Base-by-base conservation (phyloP, 2,888 invertebrate species). In the Smittia aterrima region DNA sequence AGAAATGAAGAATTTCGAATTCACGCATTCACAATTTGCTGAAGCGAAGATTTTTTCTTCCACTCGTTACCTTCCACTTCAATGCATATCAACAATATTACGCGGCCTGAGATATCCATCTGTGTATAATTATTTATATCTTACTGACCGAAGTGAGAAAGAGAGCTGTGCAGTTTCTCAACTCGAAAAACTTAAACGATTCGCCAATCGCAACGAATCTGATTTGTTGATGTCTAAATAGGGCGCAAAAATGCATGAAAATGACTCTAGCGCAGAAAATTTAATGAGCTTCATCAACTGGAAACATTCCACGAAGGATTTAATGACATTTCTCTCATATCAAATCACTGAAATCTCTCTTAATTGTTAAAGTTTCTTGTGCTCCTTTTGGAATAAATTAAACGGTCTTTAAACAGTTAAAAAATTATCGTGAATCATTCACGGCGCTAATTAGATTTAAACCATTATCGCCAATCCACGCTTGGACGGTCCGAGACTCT, bases 341-440 rank as follows among this genome's bases (percentile, higher is more conserved):
- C n/a, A n/a, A n/a, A n/a, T n/a, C n/a, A 13, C 58, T 7, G 20
- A 58, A 7, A 20, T 7, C n/a, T n/a, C n/a, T n/a, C n/a, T n/a
- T n/a, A n/a, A n/a, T n/a, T n/a, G n/a, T n/a, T n/a, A n/a, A n/a
- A n/a, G n/a, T n/a, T n/a, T 16, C 4, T n/a, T 7, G 53, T 53
- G 53, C 4, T 58, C 25, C 7, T 16, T 68, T 11, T 20, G n/a
- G 53, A 62, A 72, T 72, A 62, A 72, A 72, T 72, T 72, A 71
- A 53, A 54, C 70, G 70, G 70, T 71, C 1, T 71, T 71, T 54
- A 71, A n/a, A 54, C 22, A 24, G 9, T 41, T 68, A 22, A 68
- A 68, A 53, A 40, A 25, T 16, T n/a, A 24, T 53, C 22, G 58
- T 72, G 62, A 72, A 72, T 72, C 72, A 72, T 24, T 72, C 27